A percentile compares a stretch with the other conserved stretches of the same genome.
Evolutionary conservation across 1,140 invertebrate species (phyloP).

Genomic region (Megalonaias nervosa): DNA sequence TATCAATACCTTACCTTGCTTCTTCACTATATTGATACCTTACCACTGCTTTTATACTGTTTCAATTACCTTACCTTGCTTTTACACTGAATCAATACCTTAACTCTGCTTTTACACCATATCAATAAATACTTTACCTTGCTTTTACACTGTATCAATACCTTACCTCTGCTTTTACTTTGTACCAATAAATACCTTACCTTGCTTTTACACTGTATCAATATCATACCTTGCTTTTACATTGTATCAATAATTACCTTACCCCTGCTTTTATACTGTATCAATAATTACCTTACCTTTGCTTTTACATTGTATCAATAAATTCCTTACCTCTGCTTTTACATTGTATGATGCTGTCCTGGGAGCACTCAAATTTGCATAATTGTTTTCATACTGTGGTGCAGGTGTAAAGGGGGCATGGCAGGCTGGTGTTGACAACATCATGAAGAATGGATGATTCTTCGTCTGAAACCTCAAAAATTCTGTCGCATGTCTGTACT

Average conservation of each 20-base stretch:
- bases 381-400: conserved; percentile 78
- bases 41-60: no score
- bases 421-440: conserved; percentile 86
- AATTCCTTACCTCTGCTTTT: conserved; percentile 24
- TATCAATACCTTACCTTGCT: no score
- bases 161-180: background rate
- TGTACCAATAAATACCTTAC: background rate
- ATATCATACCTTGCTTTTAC: background rate
- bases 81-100: no score
- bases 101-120: no score
- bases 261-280: background rate
- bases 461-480: conserved; percentile 71
- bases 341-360: conserved; percentile 71
- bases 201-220: no score
- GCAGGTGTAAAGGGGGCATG: conserved; percentile 89
- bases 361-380: conserved; percentile 76
- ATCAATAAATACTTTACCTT: no score
- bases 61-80: no score
- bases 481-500: conserved; percentile 75
- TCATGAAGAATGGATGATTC: conserved; percentile 83
- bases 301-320: background rate
- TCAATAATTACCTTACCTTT: conserved; percentile 14
- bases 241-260: conserved; percentile 28
- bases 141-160: background rate
- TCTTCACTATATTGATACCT: no score